Base-by-base conservation (phyloP, 2,113 vertebrate species). In the Tinamus guttatus region DNA sequence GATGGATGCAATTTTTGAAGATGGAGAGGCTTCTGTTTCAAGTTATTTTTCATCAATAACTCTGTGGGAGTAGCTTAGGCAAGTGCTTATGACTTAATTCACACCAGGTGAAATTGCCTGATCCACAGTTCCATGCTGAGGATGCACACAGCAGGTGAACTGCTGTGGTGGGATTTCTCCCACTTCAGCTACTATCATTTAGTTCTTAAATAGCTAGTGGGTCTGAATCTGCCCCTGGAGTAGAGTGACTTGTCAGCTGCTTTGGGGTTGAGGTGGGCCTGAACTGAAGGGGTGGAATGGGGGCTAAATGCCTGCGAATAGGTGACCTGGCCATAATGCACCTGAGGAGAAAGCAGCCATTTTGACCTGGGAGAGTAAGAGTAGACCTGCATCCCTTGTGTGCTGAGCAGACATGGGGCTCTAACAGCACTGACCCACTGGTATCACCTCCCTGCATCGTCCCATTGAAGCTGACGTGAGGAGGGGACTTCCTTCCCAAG, bases 141-240 rank as follows among this genome's bases (percentile, higher is more conserved):
- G 13, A 69, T 51, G 11, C 4, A 58, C 69, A 62, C 0, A 0
- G 43, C 19, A 81, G 43, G 52, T 28, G 32, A 76, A 65, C 22
- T 38, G 51, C 19, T 30, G 38, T 36, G 51, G 6, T 58, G 25
- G 12, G 8, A 36, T 85, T 79, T 65, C 12, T 43, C 24, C 14
- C 19, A 22, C 70, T 89, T 81, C 47, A 13, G 38, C 16, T 40
- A 5, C 7, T 22, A 28, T 59, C 38, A 32, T 24, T 45, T 52
- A 74, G 38, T 13, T 15, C 64, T n/a, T 22, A 85, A 80, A 38
- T 38, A 20, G 15, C n/a, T 45, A 47, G 12, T 11, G 5, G 28
- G 19, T 49, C 67, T 79, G 59, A 79, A 52, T 45, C 15, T 11
- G 13, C 19, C 1, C 1, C 5, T 80, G 30, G 52, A 28, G 64